These are phyloP conservation scores for Myotis pilosus DNA, from an alignment of 2,797 vertebrate genomes.

Conservation along the genomic window DNA sequence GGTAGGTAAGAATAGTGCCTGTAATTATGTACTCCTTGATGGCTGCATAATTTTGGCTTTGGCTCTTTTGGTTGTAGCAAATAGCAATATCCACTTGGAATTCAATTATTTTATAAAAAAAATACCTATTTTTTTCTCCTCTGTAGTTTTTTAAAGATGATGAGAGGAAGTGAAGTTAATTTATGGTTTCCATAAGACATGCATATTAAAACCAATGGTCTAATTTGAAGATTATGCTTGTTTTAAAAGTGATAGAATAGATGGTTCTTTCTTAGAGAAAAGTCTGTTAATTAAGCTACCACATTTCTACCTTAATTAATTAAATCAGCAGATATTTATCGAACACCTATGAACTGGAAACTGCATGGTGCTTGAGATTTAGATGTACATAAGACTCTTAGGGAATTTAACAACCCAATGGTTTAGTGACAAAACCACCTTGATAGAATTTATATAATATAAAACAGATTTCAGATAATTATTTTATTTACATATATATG, in stretches of 20 bases:
- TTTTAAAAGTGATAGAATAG: background rate
- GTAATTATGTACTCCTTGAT: background rate
- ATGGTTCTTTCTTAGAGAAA: conserved; percentile 6
- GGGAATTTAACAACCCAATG: background rate
- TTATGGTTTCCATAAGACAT: background rate
- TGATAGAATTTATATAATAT: background rate
- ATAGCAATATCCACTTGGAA: background rate
- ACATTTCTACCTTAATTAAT: background rate
- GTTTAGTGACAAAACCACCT: background rate
- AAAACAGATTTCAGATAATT: background rate
- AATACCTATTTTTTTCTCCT: background rate
- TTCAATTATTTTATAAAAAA: conserved; percentile 3
- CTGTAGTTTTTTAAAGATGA: background rate
- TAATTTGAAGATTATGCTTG: conserved; percentile 1
- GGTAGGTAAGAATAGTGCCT: background rate
- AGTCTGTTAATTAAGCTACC: background rate
- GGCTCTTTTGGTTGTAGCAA: background rate
- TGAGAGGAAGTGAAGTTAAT: conserved; percentile 17
- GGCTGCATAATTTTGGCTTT: background rate
- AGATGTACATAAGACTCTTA: background rate
- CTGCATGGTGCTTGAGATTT: background rate
- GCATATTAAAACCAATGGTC: background rate
- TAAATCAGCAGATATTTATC: conserved; percentile 26
- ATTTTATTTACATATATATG: background rate
- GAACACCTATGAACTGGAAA: background rate